Evolutionary conservation across 2,113 vertebrate genomes (phyloP), one percentile per base, ranked within the genome.

Genomic region (Solea senegalensis): DNA sequence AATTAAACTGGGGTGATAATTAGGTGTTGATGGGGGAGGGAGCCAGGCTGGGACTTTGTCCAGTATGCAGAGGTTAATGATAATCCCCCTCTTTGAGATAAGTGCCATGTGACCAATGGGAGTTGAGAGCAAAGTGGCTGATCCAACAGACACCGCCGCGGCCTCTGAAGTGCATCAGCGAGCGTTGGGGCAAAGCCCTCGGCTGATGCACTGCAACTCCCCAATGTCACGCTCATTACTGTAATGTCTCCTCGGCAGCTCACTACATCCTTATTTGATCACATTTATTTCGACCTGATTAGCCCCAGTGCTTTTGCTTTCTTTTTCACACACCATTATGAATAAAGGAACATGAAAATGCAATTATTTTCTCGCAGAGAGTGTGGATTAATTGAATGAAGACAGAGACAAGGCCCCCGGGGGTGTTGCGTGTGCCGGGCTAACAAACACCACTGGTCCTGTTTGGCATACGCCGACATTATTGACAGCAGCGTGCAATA

Each of bases 61-160:
- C 84, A 82, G 82, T 73, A 84, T 74, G 72, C 74, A 86, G 81
- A 88, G 88, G 91, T 89, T 92, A 91, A 92, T 92, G 85, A 87
- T 88, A 81, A 89, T 84, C 74, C 79, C 79, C 84, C 85, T 34
- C 34, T 79, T 77, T 81, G 64, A 89, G 85, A 87, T 86, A 86
- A 86, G 81, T 84, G 81, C 76, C 78, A 79, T 79, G 90, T 89
- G 85, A 91, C 90, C 90, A 87, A 67, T 82, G 86, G 87, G 88
- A 90, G 57, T 80, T 86, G 45, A 61, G 69, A 64, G 27, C 57
- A 50, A 57, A 65, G 58, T 39, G 61, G 50, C 73, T 77, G 72
- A 73, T 81, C 74, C 71, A 64, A 16, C 63, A 82, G 66, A 76
- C 69, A 72, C 76, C 21, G 68, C 26, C 14, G 48, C 45, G 69